Base-by-base conservation (phyloP, 2,888 invertebrate species). In the Nysson spinosus region DNA sequence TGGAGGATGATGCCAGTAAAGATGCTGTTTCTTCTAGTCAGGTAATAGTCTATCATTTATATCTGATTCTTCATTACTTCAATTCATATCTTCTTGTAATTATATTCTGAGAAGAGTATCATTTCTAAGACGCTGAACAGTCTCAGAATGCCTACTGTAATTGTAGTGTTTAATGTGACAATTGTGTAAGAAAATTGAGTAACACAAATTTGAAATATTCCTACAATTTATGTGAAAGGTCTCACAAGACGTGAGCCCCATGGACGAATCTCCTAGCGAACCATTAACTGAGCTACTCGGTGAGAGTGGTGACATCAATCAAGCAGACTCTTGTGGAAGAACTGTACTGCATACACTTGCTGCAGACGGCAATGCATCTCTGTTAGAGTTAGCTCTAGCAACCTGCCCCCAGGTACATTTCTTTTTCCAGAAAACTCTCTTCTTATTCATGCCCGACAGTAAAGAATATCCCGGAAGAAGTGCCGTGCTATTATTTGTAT, bases 321-420 rank as follows among this genome's bases (percentile, higher is more conserved):
- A 89, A 74, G 83, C 89, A 11, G 90, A 90, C 80, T 88, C 88
- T 51, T 90, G 90, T 86, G 92, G 92, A 47, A 91, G 94, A 30
- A 93, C 93, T 0, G 88, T 93, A 0, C 90, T 96, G 20, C 94
- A 95, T 83, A 93, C 93, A 44, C 89, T 95, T 22, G 93, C 94
- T 4, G 91, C 93, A 55, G 93, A 92, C 80, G 95, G 94, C 0
- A 93, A 94, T 72, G 91, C 92, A 26, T 91, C 91, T 39, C 87
- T 93, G 0, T 87, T 95, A 11, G 89, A 91, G 60, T 88, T 91
- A 19, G 89, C 93, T 1, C 82, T 93, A 17, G 91, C 93, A 83
- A 92, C 91, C 43, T 90, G 90, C 75, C 87, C 88, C 34, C 89
- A 89, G 67, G 89, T 89, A 70, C 40, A 9, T 42, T 46, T 22